Conservation (phyloP, 92 coral and sea anemone genomes). For the Parazoanthus darwini region DNA sequence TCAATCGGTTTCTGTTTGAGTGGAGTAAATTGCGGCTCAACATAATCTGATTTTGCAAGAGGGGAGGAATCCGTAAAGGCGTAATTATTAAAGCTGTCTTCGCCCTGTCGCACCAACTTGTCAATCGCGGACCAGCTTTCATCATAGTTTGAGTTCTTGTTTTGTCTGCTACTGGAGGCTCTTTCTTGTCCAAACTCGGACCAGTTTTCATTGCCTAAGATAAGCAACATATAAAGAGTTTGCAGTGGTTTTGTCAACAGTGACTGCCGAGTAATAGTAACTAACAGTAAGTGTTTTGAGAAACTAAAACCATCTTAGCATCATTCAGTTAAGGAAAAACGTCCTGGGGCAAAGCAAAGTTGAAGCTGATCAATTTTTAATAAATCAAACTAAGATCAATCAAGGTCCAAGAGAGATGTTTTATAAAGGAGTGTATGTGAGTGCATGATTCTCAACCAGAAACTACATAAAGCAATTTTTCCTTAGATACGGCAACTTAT, state of each 20-base stretch:
- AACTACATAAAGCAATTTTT: too few relatives aligned
- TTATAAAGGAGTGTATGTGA: too few relatives aligned
- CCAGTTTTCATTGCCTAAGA: slow-evolving; percentile 23
- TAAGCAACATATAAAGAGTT: background rate
- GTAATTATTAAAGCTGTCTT: background rate
- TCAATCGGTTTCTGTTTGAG: slow-evolving; percentile 30
- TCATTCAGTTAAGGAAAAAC: too few relatives aligned
- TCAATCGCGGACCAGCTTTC: slow-evolving; percentile 9
- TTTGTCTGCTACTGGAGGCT: background rate
- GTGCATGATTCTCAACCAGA: too few relatives aligned
- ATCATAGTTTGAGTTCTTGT: background rate
- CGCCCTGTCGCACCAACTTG: slow-evolving; percentile 24
- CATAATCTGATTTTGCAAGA: slow-evolving; percentile 24
- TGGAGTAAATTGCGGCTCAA: slow-evolving; percentile 9
- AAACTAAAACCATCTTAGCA: too few relatives aligned
- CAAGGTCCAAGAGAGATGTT: too few relatives aligned
- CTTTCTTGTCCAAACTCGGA: background rate
- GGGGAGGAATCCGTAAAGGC: slow-evolving; percentile 31
- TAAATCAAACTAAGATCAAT: too few relatives aligned
- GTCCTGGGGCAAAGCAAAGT: too few relatives aligned
- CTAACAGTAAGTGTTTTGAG: too few relatives aligned
- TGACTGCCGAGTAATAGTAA: background rate
- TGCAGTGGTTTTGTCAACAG: background rate
- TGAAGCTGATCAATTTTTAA: too few relatives aligned
- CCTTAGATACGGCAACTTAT: too few relatives aligned